phyloP scores from a whole-genome alignment of 2,888 invertebrate genomes.

The Tetranychus truncatus region DNA sequence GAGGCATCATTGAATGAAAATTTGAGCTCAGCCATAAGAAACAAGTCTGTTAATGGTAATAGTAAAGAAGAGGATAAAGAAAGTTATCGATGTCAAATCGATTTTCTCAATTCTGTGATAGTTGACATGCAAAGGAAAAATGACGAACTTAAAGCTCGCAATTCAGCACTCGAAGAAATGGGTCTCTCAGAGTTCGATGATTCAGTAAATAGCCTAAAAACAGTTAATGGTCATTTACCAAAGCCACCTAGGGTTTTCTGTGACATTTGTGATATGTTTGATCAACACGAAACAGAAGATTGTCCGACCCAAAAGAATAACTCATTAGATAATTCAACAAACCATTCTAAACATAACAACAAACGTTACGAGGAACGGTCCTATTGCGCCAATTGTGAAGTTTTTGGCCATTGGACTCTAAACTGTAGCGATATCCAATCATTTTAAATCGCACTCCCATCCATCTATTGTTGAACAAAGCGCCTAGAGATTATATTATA shows the following conservation, averaged over 20 bases:
- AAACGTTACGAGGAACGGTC: conserved; percentile 41
- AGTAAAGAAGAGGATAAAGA: conserved; percentile 12
- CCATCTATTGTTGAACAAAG: no score
- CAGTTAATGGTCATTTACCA: conserved; percentile 22
- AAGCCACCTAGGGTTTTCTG: conserved; percentile 67
- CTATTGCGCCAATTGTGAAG: conserved; percentile 86
- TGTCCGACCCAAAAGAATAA: conserved; percentile 63
- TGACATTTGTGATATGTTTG: conserved; percentile 93
- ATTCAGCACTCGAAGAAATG: conserved; percentile 22
- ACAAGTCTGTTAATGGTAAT: not conserved
- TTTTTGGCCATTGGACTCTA: conserved; percentile 68
- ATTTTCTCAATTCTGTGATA: conserved; percentile 87
- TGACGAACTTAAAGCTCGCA: conserved; percentile 52
- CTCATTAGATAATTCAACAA: conserved; percentile 32
- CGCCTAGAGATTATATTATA: no score
- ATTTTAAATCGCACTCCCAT: conserved; percentile 30
- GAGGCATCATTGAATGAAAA: conserved; percentile 9
- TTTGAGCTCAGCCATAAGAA: not conserved
- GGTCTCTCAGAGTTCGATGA: conserved; percentile 12
- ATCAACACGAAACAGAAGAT: conserved; percentile 90
- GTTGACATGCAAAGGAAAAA: conserved; percentile 87
- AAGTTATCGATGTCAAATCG: conserved; percentile 33
- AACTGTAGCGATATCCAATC: conserved; percentile 72
- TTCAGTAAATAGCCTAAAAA: not conserved
- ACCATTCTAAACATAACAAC: conserved; percentile 33